Base-by-base conservation (phyloP, 2,888 invertebrate species). In the Drosophila neonasuta region DNA sequence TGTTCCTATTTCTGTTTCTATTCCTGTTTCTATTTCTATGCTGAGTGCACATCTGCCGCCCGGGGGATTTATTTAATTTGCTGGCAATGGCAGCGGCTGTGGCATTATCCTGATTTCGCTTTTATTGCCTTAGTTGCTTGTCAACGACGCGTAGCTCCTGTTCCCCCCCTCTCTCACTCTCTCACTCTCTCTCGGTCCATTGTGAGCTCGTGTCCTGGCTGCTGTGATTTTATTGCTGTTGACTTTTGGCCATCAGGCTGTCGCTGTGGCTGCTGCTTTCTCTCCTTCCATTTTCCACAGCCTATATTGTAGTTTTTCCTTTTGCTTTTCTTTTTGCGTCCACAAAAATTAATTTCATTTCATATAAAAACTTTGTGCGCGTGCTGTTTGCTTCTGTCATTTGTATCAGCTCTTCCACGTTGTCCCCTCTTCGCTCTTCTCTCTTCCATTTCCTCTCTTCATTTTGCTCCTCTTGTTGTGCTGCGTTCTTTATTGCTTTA, bases 41-140 rank as follows among this genome's bases (percentile, higher is more conserved):
- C 51, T 11, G 36, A 3, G 57, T 64, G 80, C 74, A 80, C 84
- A 84, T 86, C 84, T 84, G 84, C 83, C 64, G 86, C 84, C 70
- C 73, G 48, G 69, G 84, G 84, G 87, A 87, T 84, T 84, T 84
- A 85, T 87, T 87, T 85, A 83, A 87, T 84, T 87, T 84, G 87
- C 86, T 87, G 83, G 74, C 81, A 77, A 41, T 15, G 39, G 39
- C 39, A 15, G 13, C 39, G 72, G 71, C 61, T 73, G 63, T 62
- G 82, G 73, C 74, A 87, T 85, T 87, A 87, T 84, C 80, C 84
- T 83, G 87, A 87, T 83, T 83, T 87, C 51, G 74, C 65, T 83
- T 84, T 84, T 84, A 87, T 84, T 87, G 73, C 87, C 71, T 80
- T 54, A 76, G 80, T 71, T 82, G 74, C 68, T 68, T 64, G 59